A percentile compares a stretch with the other conserved stretches of the same genome.
phyloP scores from a whole-genome alignment of 2,888 invertebrate genomes.

The Ephialtes manifestator region DNA sequence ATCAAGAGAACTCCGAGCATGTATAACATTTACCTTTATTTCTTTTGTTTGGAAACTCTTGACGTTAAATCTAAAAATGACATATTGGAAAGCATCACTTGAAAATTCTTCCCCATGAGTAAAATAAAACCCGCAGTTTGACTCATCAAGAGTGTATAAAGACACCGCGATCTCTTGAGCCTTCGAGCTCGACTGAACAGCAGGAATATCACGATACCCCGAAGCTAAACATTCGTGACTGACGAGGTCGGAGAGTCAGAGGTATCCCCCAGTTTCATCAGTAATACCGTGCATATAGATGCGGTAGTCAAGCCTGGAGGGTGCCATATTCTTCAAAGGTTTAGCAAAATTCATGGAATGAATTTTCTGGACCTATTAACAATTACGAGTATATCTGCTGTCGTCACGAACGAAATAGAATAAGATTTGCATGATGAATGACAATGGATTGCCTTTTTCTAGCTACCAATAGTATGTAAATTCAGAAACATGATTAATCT shows the following conservation, averaged over 20 bases:
- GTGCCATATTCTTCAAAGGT: background rate
- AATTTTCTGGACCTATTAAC: background rate
- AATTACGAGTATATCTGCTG: background rate
- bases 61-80: background rate
- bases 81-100: background rate
- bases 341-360: background rate
- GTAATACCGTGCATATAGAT: slow-evolving; percentile 18
- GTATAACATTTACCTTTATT: background rate
- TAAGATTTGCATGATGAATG: background rate
- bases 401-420: background rate
- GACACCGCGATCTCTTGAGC: slow-evolving; percentile 57
- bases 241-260: slow-evolving; percentile 33
- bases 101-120: background rate
- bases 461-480: background rate
- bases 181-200: slow-evolving; percentile 68
- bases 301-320: background rate
- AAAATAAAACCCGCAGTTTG: background rate
- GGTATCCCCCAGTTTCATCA: slow-evolving; percentile 34
- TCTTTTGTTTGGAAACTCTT: background rate
- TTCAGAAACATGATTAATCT: slow-evolving; percentile 24
- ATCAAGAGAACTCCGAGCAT: too few relatives aligned
- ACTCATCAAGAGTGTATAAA: background rate
- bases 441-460: background rate
- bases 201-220: slow-evolving; percentile 55
- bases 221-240: slow-evolving; percentile 71